Conservation (phyloP, 1,140 invertebrate species). For the Acromyrmex heyeri region DNA sequence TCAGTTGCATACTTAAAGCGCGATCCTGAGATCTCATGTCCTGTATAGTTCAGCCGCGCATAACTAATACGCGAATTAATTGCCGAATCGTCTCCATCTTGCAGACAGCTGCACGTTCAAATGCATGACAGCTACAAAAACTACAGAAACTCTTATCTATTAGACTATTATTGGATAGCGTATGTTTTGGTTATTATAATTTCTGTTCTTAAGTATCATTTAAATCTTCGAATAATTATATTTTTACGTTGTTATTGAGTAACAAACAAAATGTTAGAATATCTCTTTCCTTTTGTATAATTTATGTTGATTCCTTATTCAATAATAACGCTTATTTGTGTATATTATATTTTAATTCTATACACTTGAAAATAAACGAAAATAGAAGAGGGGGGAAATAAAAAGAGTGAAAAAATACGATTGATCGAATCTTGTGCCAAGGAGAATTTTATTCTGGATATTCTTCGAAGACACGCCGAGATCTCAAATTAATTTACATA, state of each 20-base stretch:
- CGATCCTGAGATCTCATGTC: conserved; percentile 70
- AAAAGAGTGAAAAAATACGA: conserved; percentile 2
- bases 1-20: conserved; percentile 56
- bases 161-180: conserved; percentile 10
- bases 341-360: conserved; percentile 12
- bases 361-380: neutral
- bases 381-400: neutral
- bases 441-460: conserved; percentile 68
- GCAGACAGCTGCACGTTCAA: conserved; percentile 59
- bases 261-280: neutral
- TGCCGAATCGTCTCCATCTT: conserved; percentile 68
- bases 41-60: conserved; percentile 68
- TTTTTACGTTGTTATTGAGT: neutral
- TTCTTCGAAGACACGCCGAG: conserved; percentile 63
- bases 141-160: conserved; percentile 50
- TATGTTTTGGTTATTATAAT: neutral
- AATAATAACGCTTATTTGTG: neutral
- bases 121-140: conserved; percentile 26
- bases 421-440: conserved; percentile 38
- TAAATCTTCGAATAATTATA: conserved; percentile 12
- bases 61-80: conserved; percentile 78
- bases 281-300: neutral
- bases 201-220: neutral
- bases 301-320: neutral
- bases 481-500: conserved; percentile 81